phyloP scores from a whole-genome alignment of 2,888 invertebrate species.

The Camponotus fellah region DNA sequence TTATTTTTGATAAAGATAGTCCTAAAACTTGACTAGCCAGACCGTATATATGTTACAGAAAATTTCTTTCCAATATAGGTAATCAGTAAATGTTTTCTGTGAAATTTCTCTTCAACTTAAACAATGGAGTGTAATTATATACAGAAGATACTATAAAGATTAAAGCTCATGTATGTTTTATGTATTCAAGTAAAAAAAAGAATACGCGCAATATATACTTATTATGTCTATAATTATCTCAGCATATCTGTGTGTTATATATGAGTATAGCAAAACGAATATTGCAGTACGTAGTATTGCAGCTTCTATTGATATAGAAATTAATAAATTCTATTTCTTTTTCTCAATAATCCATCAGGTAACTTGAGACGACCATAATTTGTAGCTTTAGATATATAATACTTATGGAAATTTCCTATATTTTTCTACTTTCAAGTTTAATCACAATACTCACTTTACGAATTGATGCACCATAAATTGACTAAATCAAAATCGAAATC shows the following conservation, averaged over 20 bases:
- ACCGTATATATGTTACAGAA: neutral
- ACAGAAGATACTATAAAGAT: neutral
- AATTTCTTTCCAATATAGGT: neutral
- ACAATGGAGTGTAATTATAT: neutral
- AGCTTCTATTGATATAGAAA: conserved; percentile 6
- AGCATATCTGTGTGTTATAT: neutral
- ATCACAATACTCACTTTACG: conserved; percentile 60
- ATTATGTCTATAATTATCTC: neutral
- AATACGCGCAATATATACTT: neutral
- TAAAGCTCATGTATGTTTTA: neutral
- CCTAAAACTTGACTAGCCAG: too few species aligned
- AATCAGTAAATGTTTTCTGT: neutral
- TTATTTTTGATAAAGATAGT: too few species aligned
- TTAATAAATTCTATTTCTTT: conserved; percentile 24
- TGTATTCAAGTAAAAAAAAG: neutral
- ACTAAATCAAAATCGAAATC: conserved; percentile 60
- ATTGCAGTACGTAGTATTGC: neutral
- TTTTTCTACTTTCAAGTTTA: conserved; percentile 48
- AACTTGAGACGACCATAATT: conserved; percentile 45
- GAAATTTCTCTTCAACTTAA: neutral
- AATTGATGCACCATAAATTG: conserved; percentile 53
- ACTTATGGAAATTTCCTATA: conserved; percentile 32
- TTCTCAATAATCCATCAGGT: conserved; percentile 3
- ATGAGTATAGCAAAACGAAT: neutral
- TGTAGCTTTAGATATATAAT: conserved; percentile 45